Evolutionary conservation across 2,888 invertebrate species (phyloP), one percentile per base, ranked within the genome.

Genomic region (Napeogenes inachia): DNA sequence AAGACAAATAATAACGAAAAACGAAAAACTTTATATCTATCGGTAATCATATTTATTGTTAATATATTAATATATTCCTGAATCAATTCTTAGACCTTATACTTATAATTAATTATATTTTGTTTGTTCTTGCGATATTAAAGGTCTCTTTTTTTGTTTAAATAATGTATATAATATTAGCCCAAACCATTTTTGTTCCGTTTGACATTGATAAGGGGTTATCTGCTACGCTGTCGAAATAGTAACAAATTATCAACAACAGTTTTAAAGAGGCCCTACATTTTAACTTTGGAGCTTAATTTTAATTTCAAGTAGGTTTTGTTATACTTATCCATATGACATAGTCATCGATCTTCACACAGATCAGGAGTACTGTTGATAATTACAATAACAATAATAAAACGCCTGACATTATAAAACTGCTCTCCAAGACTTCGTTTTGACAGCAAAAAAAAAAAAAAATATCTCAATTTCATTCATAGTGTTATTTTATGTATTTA

Each of bases 221-320:
- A 88, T 89, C 88, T 62, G 65, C 61, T 59, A 73, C 73, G 73
- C 79, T 82, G 86, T 86, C 80, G 82, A 87, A 87, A 87, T 81
- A 78, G 77, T 84, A 69, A 77, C 80, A 75, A 76, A 75, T 81
- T 84, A 85, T 85, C 85, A 75, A 75, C 70, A 63, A 65, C 21
- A 73, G 75, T 71, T 78, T 77, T 73, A 74, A 75, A 76, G 73
- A 79, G 74, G 78, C 78, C 78, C 80, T 42, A 42, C 10, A 42
- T 12, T 42, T 42, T 42, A 10, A 42, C 70, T 70, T 69, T 60
- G 32, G 10, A 13, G 4, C 12, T 47, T 13, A 47, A 13, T 13
- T 13, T 21, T 47, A 13, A 2, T 6, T 13, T 47, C 10, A 47
- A 5, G 4, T 21, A 45, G n/a, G 5, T 47, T 47, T 47, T 47